Evolutionary conservation across 2,888 invertebrate genomes (phyloP).

Genomic region (Nebria salina): DNA sequence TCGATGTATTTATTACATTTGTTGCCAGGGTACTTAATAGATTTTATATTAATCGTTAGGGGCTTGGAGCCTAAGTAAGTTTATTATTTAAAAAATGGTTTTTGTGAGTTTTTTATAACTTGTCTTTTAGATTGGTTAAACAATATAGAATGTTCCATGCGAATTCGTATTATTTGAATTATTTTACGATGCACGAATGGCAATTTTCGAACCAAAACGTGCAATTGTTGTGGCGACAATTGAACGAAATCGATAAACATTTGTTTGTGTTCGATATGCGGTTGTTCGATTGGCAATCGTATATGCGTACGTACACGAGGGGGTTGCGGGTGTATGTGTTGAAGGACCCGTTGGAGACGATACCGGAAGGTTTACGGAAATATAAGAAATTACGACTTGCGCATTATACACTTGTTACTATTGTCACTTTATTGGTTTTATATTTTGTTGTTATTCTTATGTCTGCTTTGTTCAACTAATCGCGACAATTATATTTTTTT

Average conservation of each 20-base stretch:
- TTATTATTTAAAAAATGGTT: too few relatives aligned
- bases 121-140: conserved; percentile 72
- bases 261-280: conserved; percentile 78
- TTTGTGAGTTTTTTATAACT: too few relatives aligned
- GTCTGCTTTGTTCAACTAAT: background rate
- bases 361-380: conserved; percentile 75
- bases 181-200: conserved; percentile 85
- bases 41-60: conserved; percentile 65
- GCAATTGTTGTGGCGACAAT: conserved; percentile 66
- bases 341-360: conserved; percentile 80
- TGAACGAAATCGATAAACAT: conserved; percentile 69
- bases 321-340: conserved; percentile 82
- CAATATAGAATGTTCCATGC: conserved; percentile 77
- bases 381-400: conserved; percentile 54
- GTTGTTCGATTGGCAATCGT: conserved; percentile 79
- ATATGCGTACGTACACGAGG: conserved; percentile 73
- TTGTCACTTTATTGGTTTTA: background rate
- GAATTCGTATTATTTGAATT: conserved; percentile 78
- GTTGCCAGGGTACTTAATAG: conserved; percentile 71
- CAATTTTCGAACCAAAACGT: conserved; percentile 73
- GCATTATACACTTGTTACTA: conserved; percentile 53
- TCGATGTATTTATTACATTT: conserved; percentile 68
- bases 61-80: conserved; percentile 74
- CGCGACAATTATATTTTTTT: background rate
- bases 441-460: background rate